phyloP scores from a whole-genome alignment of 2,113 vertebrate genomes.

The Regulus satrapa region DNA sequence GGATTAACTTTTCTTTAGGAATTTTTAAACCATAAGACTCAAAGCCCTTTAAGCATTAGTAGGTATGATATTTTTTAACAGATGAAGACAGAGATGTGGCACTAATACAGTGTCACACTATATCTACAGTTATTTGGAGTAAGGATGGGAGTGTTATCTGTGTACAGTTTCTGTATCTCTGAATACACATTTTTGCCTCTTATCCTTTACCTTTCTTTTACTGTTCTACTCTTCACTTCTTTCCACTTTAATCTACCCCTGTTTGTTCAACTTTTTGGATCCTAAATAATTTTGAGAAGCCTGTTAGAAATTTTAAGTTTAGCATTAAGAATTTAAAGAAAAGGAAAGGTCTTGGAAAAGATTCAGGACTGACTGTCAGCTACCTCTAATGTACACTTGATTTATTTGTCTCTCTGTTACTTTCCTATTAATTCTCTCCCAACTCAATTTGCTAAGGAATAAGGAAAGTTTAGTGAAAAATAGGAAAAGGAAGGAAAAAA shows the following conservation, averaged over 20 bases:
- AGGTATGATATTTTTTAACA: neutral
- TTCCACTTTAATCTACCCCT: neutral
- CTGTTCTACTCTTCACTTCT: neutral
- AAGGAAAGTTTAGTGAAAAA: neutral
- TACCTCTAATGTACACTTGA: neutral
- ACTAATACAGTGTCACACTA: rapidly evolving
- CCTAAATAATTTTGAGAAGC: neutral
- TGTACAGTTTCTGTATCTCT: neutral
- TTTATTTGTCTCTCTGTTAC: neutral
- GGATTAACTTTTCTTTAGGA: neutral
- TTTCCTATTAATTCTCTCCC: neutral
- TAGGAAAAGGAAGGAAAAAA: neutral
- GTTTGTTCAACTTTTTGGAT: neutral
- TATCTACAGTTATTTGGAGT: neutral
- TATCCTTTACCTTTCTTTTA: neutral
- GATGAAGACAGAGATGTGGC: neutral
- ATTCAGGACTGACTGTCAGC: neutral
- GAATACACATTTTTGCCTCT: neutral
- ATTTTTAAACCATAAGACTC: neutral
- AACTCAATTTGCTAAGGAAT: neutral
- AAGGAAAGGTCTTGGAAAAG: neutral
- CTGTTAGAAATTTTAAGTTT: neutral
- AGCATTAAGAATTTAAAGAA: neutral
- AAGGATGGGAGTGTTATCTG: neutral
- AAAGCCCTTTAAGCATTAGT: neutral